Conservation (phyloP, 2,113 vertebrate species). For the Perca flavescens region DNA sequence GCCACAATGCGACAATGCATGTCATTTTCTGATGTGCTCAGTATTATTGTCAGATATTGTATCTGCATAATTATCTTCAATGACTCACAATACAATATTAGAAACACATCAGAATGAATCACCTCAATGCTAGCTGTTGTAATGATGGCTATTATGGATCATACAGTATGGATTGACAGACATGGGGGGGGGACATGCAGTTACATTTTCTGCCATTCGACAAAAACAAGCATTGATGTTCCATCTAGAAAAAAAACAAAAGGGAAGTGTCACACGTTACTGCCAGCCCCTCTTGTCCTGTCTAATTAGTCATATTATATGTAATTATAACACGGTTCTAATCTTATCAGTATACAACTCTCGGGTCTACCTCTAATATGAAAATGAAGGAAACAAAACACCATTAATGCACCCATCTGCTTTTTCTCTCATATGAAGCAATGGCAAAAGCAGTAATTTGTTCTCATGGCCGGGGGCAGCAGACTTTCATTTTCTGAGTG, state of each 20-base stretch:
- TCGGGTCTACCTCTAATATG: slow-evolving; percentile 42
- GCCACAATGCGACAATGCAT: slow-evolving; percentile 17
- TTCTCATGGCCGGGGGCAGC: slow-evolving; percentile 60
- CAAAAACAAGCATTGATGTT: slow-evolving; percentile 60
- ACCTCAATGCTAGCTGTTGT: slow-evolving; percentile 52
- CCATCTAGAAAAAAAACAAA: slow-evolving; percentile 37
- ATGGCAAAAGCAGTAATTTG: slow-evolving; percentile 65
- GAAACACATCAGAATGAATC: slow-evolving; percentile 50
- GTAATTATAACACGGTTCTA: slow-evolving; percentile 61
- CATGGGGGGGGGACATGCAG: background rate
- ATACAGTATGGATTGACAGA: slow-evolving; percentile 35
- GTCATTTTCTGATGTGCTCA: slow-evolving; percentile 13
- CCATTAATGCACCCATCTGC: slow-evolving; percentile 51
- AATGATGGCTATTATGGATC: slow-evolving; percentile 64
- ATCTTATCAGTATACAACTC: slow-evolving; percentile 58
- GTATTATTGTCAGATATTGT: slow-evolving; percentile 31
- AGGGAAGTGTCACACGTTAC: slow-evolving; percentile 32
- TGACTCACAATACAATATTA: slow-evolving; percentile 50
- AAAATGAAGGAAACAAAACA: slow-evolving; percentile 58
- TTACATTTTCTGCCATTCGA: slow-evolving; percentile 37
- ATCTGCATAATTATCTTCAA: slow-evolving; percentile 50
- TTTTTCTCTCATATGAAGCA: slow-evolving; percentile 31
- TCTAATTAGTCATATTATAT: slow-evolving; percentile 70
- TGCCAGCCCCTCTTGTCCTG: slow-evolving; percentile 48
- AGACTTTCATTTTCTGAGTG: slow-evolving; percentile 69